Percentiles rank a stretch among this genome's conserved stretches.
Evolutionary conservation across 2,113 vertebrate genomes (phyloP).

Genomic region (Cettia cetti): DNA sequence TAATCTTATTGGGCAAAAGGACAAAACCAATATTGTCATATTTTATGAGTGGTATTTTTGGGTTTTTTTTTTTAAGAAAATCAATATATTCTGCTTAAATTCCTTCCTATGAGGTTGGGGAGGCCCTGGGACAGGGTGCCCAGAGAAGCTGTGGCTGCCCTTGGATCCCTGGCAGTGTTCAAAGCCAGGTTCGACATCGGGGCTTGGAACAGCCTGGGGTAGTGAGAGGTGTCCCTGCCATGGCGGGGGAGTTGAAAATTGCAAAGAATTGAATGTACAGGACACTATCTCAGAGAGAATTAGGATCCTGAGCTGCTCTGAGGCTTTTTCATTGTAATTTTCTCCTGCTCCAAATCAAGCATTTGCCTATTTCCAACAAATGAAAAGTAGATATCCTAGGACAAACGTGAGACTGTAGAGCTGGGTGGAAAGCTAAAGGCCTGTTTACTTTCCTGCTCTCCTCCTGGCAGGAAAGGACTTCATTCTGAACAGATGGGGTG

Average conservation of each 20-base stretch:
- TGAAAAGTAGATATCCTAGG: no score
- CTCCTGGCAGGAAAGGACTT: not conserved
- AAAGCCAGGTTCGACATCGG: not conserved
- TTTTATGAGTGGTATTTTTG: not conserved
- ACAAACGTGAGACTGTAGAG: accelerated
- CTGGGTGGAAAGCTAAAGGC: not conserved
- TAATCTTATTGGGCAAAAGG: not conserved
- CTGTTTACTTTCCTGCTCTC: not conserved
- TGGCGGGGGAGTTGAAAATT: not conserved
- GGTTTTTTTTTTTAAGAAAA: not conserved
- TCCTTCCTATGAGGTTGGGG: accelerated
- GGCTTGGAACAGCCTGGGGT: accelerated
- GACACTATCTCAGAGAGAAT: not conserved
- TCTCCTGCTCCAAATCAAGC: not conserved
- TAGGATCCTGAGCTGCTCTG: not conserved
- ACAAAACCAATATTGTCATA: not conserved
- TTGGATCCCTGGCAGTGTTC: not conserved
- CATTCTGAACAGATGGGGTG: not conserved
- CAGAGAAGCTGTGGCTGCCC: not conserved
- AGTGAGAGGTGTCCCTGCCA: accelerated
- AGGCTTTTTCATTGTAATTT: not conserved
- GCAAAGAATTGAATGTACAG: not conserved
- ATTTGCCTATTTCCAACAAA: not conserved
- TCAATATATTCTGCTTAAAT: not conserved
- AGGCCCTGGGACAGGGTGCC: not conserved